A percentile compares a stretch with the other conserved stretches of the same genome.
Evolutionary conservation across 2,888 invertebrate genomes (phyloP).

Genomic region (Geophilus truncorum): DNA sequence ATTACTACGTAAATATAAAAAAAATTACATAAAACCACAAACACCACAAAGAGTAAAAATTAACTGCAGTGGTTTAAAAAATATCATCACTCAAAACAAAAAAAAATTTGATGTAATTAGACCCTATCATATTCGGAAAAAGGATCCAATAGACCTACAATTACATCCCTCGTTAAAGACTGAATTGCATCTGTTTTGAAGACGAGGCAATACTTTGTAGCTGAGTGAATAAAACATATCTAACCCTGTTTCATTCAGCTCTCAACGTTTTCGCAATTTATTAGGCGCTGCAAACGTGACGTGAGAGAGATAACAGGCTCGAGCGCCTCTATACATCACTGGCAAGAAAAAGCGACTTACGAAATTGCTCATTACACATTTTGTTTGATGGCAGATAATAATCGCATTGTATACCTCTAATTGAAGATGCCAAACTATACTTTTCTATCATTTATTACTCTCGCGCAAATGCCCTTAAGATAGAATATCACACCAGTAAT

Average conservation of each 20-base stretch:
- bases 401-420: slow-evolving; percentile 9
- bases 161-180: background rate
- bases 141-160: background rate
- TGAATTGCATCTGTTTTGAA: background rate
- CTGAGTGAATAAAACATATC: slow-evolving; percentile 4
- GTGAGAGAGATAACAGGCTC: slow-evolving; percentile 2
- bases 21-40: background rate
- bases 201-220: background rate
- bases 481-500: slow-evolving; percentile 8
- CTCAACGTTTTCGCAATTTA: background rate
- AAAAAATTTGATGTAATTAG: background rate
- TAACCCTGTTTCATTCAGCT: background rate
- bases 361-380: background rate
- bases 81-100: background rate
- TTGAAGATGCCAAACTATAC: background rate
- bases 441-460: slow-evolving; percentile 1
- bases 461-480: background rate
- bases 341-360: background rate
- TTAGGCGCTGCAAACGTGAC: background rate
- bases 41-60: background rate
- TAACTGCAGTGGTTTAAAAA: no score
- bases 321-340: background rate
- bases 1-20: no score
- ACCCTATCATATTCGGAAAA: background rate
- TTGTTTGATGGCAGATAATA: background rate